These are phyloP conservation scores for Dendrocincla tyrannina DNA, from an alignment of 2,797 vertebrate genomes.

Conservation along the genomic window DNA sequence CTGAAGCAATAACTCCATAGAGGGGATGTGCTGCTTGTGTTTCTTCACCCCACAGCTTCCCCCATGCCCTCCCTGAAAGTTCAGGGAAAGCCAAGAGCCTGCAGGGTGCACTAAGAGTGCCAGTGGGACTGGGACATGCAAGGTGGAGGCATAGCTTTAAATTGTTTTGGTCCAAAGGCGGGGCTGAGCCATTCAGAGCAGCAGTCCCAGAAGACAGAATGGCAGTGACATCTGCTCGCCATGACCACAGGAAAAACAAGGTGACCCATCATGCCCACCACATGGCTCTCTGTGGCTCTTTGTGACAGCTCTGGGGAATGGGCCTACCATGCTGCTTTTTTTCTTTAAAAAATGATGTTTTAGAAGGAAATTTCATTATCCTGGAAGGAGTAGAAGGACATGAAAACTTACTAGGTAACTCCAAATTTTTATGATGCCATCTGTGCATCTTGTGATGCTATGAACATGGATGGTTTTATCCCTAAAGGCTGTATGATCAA, in stretches of 20 bases:
- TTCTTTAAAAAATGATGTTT: neutral
- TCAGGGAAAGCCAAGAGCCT: neutral
- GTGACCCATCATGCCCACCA: fast-evolving
- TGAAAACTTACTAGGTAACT: neutral
- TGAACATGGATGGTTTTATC: neutral
- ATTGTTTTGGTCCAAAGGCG: neutral
- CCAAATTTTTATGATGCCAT: neutral
- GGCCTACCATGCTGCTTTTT: fast-evolving
- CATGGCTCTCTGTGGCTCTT: neutral
- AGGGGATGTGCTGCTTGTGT: neutral
- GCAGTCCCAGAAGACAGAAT: neutral
- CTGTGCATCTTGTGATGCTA: neutral
- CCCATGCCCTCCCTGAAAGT: neutral
- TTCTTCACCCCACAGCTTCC: neutral
- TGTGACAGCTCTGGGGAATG: neutral
- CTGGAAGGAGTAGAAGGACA: neutral
- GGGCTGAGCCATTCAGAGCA: neutral
- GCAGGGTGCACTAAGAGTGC: neutral
- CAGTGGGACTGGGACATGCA: neutral
- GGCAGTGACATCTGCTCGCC: neutral
- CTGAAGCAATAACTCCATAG: neutral
- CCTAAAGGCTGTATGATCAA: neutral
- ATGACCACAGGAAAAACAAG: fast-evolving
- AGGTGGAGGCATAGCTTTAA: neutral
- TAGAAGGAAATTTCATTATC: neutral